Base-by-base conservation (phyloP, 2,113 vertebrate species). In the Pogona vitticeps region DNA sequence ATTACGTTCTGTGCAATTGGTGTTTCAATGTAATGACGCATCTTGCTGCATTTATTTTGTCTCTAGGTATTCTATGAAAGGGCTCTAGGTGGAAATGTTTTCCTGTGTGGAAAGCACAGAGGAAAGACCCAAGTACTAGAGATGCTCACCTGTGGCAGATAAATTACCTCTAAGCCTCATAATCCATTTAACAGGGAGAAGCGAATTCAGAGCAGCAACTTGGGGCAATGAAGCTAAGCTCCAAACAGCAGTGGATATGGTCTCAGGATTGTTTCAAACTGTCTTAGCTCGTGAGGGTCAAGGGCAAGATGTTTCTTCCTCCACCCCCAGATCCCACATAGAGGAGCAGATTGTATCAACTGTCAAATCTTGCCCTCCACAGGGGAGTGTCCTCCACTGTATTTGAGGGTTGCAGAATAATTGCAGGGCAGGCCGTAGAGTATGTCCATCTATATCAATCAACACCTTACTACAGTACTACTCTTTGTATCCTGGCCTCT, bases 51-150 rank as follows among this genome's bases (percentile, higher is more conserved):
- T 95, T 94, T 94, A 84, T 83, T 88, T 91, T 92, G 83, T 89
- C 91, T 93, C 88, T 83, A 90, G 94, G 89, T 90, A 86, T 96
- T 96, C 94, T 95, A 18, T 91, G 82, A 93, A 96, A 95, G 84
- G 90, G 90, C 95, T 96, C 84, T 95, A 95, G 93, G 94, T 96
- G 94, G 96, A 96, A 96, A 96, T 96, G 89, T 94, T 96, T 93
- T 90, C 92, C 92, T 94, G 40, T 0, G 0, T 89, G 91, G 88
- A 73, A 90, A 42, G 91, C 95, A 88, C 84, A 90, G 87, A 92
- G 90, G 84, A 67, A 86, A 92, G 89, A 92, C 21, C n/a, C 15
- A 90, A 94, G 68, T 91, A 61, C 46, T 73, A 73, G 6, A 42
- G 87, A 91, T 87, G 70, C 88, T 92, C 90, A 85, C 92, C 94